These are phyloP conservation scores for Gymnogyps californianus DNA, from an alignment of 2,113 vertebrate species.

Conservation along the genomic window DNA sequence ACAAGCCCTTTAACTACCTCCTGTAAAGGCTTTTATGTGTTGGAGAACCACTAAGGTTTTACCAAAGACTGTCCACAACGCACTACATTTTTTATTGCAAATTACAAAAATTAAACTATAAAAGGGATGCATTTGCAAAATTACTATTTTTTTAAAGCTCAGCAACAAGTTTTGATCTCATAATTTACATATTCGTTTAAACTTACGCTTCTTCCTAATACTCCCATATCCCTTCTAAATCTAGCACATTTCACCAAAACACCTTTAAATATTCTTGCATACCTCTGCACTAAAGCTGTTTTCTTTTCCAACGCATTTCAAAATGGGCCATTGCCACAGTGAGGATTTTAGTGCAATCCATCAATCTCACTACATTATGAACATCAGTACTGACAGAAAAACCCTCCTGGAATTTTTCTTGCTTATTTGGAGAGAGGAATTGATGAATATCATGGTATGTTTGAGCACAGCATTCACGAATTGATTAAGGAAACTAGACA, in stretches of 20 bases:
- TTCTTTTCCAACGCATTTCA: background rate
- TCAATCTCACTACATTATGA: constrained; percentile 43
- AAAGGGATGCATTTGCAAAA: background rate
- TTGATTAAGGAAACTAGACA: background rate
- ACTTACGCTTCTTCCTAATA: background rate
- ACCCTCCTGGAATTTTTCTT: constrained; percentile 28
- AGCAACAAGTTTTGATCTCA: background rate
- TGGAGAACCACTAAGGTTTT: background rate
- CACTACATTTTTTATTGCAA: background rate
- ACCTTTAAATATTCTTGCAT: background rate
- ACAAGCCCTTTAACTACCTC: background rate
- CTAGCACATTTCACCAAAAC: background rate
- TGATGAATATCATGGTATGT: background rate
- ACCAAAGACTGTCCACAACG: background rate
- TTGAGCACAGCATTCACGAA: background rate
- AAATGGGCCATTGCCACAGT: background rate
- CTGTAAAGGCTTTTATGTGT: background rate
- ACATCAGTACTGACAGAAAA: constrained; percentile 26
- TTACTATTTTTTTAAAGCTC: background rate
- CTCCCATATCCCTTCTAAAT: background rate
- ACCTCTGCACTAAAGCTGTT: background rate
- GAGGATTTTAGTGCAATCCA: constrained; percentile 43
- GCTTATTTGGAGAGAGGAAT: constrained; percentile 20
- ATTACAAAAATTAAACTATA: background rate
- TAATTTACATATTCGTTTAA: background rate